Evolutionary conservation across 2,113 vertebrate genomes (phyloP), one percentile per base, ranked within the genome.

Genomic region (Alectura lathami): DNA sequence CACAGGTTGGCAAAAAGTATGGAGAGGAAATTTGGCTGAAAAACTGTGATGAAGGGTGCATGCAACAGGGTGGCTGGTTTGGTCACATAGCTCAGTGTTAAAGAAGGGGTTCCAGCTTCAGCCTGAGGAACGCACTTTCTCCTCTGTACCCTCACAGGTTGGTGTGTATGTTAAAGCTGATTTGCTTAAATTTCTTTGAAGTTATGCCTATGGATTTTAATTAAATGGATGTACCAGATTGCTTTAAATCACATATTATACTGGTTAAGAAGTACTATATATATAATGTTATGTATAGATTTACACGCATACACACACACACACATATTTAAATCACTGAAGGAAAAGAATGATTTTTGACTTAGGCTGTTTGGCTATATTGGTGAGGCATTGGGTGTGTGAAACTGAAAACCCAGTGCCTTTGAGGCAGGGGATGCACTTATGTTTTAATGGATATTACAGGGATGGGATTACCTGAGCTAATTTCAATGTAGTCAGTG

Each of bases 81-180:
- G 38, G 32, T 89, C 3, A 1, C 1, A 2, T 15, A 62, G 13
- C 47, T 75, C 17, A 22, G 24, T 51, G 72, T 79, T n/a, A 69
- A 76, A 40, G 8, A 54, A 7, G 1, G 3, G 5, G n/a, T 88
- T 93, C 13, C 3, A 3, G 6, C 64, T 77, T 62, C 45, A 77
- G 50, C 12, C 30, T 0, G 15, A 54, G 26, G 68, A 56, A 34
- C 23, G 11, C 6, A 9, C 26, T 83, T 64, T 5, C 23, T 59
- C 9, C 20, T 27, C 23, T n/a, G 13, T 2, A 3, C 13, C 18
- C 63, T 76, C 2, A 0, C 43, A 1, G 13, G 10, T 79, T n/a
- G 34, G n/a, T 7, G 24, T 0, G 2, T 23, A 5, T 2, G 0
- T 48, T 56, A 76, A 77, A 76, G 15, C 13, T 47, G 83, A 30